Conservation (phyloP, 2,888 invertebrate genomes). For the Epinotia ramella region DNA sequence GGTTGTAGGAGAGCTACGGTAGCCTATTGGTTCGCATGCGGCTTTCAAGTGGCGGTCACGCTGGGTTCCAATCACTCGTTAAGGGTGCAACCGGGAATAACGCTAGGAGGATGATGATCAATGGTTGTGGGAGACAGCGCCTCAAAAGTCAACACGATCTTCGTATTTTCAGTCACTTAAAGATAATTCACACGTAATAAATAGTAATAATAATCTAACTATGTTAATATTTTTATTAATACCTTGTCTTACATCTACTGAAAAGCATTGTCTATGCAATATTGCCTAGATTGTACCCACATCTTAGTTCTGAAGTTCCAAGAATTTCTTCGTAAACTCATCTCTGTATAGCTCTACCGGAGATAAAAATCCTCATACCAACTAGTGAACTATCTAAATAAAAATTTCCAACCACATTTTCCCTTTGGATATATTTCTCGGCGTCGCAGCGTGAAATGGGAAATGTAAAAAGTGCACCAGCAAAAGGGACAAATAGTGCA, state of each 20-base stretch:
- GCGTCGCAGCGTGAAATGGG: constrained; percentile 49
- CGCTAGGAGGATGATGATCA: too few relatives aligned
- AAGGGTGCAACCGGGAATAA: too few relatives aligned
- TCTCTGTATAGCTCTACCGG: constrained; percentile 22
- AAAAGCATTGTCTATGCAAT: neutral
- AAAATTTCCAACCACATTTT: constrained; percentile 35
- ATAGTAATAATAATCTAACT: too few relatives aligned
- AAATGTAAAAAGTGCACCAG: constrained; percentile 46
- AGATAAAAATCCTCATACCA: constrained; percentile 36
- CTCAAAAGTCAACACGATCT: too few relatives aligned
- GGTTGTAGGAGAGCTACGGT: too few relatives aligned
- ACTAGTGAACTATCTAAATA: constrained; percentile 33
- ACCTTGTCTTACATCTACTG: neutral
- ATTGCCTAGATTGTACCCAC: neutral
- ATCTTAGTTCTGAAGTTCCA: constrained; percentile 9
- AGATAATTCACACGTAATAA: too few relatives aligned
- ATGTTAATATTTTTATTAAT: too few relatives aligned
- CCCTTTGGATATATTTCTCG: constrained; percentile 47
- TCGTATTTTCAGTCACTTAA: too few relatives aligned
- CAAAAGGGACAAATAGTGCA: constrained; percentile 55
- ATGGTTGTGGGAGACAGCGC: too few relatives aligned
- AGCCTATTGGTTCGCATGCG: too few relatives aligned
- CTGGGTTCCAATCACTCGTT: too few relatives aligned
- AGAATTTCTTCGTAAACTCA: constrained; percentile 22
- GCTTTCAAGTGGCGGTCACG: too few relatives aligned